A percentile compares a stretch with the other conserved stretches of the same genome.
These are phyloP conservation scores for Prenolepis imparis DNA, from an alignment of 2,888 invertebrate genomes.

Conservation along the genomic window DNA sequence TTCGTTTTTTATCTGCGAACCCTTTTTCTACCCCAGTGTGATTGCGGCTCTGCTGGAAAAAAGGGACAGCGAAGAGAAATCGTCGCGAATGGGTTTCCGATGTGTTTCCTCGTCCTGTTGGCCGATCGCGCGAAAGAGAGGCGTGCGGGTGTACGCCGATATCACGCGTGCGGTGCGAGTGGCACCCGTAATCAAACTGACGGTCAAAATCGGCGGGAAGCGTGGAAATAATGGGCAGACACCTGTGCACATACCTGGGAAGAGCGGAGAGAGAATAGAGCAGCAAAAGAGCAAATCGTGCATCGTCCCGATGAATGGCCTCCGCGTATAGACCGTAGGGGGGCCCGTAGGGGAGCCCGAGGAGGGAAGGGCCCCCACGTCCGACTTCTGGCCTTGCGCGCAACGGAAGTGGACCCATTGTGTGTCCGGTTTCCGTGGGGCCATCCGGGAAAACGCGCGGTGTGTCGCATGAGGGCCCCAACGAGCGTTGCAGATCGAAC, in stretches of 20 bases:
- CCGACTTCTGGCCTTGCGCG: conserved; percentile 83
- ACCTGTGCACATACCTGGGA: conserved; percentile 55
- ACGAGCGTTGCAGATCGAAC: neutral
- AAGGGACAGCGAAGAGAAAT: neutral
- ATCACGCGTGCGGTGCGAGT: conserved; percentile 76
- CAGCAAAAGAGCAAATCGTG: conserved; percentile 63
- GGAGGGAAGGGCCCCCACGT: conserved; percentile 71
- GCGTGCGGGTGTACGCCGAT: conserved; percentile 31
- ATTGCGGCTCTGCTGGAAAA: neutral
- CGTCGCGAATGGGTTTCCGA: neutral
- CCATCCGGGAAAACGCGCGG: conserved; percentile 84
- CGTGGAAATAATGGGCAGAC: conserved; percentile 79
- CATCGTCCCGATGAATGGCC: conserved; percentile 68
- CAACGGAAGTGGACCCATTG: conserved; percentile 83
- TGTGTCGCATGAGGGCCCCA: neutral
- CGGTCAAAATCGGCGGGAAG: conserved; percentile 80
- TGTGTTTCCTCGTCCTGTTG: conserved; percentile 9
- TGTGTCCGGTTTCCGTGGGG: conserved; percentile 82
- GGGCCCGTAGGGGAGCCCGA: conserved; percentile 61
- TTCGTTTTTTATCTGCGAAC: neutral
- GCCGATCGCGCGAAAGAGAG: conserved; percentile 26
- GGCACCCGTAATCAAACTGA: conserved; percentile 86
- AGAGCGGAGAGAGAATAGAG: conserved; percentile 33
- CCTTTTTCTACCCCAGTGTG: neutral
- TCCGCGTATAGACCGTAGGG: conserved; percentile 66